Evolutionary conservation across 2,888 invertebrate species (phyloP), one percentile per base, ranked within the genome.

Genomic region (Drosophila phalerata): DNA sequence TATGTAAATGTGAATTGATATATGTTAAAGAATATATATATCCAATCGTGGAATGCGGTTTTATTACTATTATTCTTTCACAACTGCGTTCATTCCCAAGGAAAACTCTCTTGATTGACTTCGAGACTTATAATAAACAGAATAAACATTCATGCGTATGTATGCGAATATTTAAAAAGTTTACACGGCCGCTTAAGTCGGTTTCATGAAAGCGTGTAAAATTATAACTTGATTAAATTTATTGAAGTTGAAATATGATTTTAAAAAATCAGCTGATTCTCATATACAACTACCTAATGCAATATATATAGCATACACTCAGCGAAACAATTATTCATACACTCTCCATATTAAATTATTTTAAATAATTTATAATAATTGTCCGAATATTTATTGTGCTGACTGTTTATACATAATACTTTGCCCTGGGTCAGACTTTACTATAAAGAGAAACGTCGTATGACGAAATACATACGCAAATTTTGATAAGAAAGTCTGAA

Each of bases 51-150:
- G 9, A 30, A 28, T n/a, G 28, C 15, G 25, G n/a, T 15, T 47
- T 47, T 10, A 28, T 19, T 19, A 17, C 32, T 8, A 19, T 19
- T 19, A 32, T 19, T 49, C 32, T 17, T 10, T 1, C 30, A 19
- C 48, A 49, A 49, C 32, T 49, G 48, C 32, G 13, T 32, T 49
- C 3, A 49, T 49, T 49, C 48, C 13, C 48, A 49, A 32, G 17
- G 5, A 11, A 32, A 17, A 5, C 30, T 32, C 17, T 6, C 17
- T 15, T n/a, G 9, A 22, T 22, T 42, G 11, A 42, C 40, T 17
- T 15, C 4, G 40, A 40, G 17, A 40, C 17, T 40, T 15, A 5
- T n/a, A 15, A 38, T 15, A 38, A 38, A 9, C 38, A 15, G 15
- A 38, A 15, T 8, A 38, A 38, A 38, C 38, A 38, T 15, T 8